Evolutionary conservation across 1,140 invertebrate species (phyloP), one percentile per base, ranked within the genome.

Genomic region (Penaeus indicus): DNA sequence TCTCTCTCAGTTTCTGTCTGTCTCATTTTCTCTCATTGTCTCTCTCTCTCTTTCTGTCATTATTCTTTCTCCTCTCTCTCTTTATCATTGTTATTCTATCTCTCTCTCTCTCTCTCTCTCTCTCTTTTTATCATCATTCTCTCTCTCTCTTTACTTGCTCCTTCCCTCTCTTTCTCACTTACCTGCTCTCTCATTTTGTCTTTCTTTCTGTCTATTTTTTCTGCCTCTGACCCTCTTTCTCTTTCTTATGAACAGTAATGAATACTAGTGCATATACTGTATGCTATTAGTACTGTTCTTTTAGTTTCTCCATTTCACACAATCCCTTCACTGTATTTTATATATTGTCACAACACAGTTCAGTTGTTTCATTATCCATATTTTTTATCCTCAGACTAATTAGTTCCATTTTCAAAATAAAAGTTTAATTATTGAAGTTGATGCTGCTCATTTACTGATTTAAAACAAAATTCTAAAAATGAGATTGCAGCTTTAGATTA

Each of bases 101-200:
- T 54, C 38, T 79, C 77, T 79, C 77, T 79, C 38, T 47, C 32
- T 42, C 42, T 79, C 1, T 79, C 77, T 78, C 75, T 78, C 75
- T 78, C 72, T 77, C 72, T n/a, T 7, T 21, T 42, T 8, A 42
- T 4, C 38, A 42, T 42, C 7, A 42, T 42, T 42, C 38, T 1
- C 3, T 42, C 38, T 42, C 38, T 42, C 38, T 42, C 38, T 42
- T 42, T 42, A 8, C 38, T 42, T 42, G 38, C 38, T 42, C 38
- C 38, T 4, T 42, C 38, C 38, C 72, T 77, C 72, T 77, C 72
- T 77, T 42, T 77, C 72, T 77, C 72, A 32, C 72, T 77, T n/a
- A 32, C 72, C 42, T 42, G 27, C 72, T 77, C 72, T 77, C 72
- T 77, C 72, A 32, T 42, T 77, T 42, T 77, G 27, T 77, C 25